These are phyloP conservation scores for Pomatorhinus ruficollis DNA, from an alignment of 2,113 vertebrate species.

Conservation along the genomic window DNA sequence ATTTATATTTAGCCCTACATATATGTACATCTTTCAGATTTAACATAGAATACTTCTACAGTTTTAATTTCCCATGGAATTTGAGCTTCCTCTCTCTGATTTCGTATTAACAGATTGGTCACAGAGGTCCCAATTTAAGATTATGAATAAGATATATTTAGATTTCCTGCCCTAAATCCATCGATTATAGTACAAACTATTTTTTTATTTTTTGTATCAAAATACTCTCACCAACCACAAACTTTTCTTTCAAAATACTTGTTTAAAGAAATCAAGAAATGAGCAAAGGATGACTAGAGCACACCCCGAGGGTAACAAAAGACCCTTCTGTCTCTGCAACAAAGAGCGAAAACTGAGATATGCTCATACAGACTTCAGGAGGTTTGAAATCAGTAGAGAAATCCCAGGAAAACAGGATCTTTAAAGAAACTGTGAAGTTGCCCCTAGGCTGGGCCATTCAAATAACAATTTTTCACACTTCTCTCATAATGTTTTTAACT, in stretches of 20 bases:
- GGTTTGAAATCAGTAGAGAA: neutral
- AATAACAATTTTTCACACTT: neutral
- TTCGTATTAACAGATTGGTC: slow-evolving; percentile 57
- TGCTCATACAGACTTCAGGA: neutral
- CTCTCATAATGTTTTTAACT: neutral
- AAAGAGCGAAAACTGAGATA: neutral
- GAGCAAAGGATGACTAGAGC: neutral
- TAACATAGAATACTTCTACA: neutral
- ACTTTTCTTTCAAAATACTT: neutral
- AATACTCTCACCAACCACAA: neutral
- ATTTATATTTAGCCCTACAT: slow-evolving; percentile 8
- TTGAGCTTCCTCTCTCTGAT: neutral
- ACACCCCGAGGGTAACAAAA: neutral
- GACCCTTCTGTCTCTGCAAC: neutral
- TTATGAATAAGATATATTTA: slow-evolving; percentile 46
- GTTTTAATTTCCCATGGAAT: slow-evolving; percentile 30
- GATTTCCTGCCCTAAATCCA: slow-evolving; percentile 45
- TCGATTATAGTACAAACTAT: neutral
- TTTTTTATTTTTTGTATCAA: neutral
- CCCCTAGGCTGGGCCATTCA: neutral
- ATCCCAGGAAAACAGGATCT: neutral
- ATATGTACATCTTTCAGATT: neutral
- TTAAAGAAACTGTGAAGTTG: neutral
- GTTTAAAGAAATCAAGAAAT: neutral
- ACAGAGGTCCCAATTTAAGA: slow-evolving; percentile 22